A percentile compares a stretch with the other conserved stretches of the same genome.
These are phyloP conservation scores for Sitta carolinensis DNA, from an alignment of 2,797 vertebrate genomes.

Conservation along the genomic window DNA sequence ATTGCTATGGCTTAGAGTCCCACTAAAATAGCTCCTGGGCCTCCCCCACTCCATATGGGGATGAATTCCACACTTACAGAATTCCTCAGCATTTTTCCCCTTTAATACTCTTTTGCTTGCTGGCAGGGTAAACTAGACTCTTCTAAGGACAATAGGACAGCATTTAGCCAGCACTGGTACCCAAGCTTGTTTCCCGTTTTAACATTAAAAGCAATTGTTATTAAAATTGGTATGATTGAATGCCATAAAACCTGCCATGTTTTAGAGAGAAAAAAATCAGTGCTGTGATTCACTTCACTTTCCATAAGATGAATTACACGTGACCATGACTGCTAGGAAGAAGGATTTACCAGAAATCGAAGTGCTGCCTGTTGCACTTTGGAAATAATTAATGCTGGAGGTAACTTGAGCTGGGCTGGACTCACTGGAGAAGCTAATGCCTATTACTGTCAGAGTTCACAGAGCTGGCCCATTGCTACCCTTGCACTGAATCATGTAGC, in stretches of 20 bases:
- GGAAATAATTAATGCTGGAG: not conserved
- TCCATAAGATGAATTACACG: not conserved
- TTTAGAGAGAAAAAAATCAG: not conserved
- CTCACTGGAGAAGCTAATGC: not conserved
- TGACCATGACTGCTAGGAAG: not conserved
- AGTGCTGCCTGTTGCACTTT: not conserved
- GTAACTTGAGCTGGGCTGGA: not conserved
- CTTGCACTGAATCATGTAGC: not conserved
- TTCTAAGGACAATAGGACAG: not conserved
- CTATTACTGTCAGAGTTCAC: not conserved
- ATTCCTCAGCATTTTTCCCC: constrained; percentile 6
- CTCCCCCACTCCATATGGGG: not conserved
- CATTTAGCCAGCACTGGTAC: not conserved
- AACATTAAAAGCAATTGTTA: not conserved
- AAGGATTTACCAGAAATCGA: constrained; percentile 11
- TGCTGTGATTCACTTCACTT: not conserved
- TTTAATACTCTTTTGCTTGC: not conserved
- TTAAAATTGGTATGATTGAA: not conserved
- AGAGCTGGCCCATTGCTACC: not conserved
- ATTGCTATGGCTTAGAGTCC: constrained; percentile 42
- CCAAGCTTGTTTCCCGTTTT: not conserved
- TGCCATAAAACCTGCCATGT: not conserved
- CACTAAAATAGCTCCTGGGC: constrained; percentile 37
- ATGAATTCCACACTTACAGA: constrained; percentile 6
- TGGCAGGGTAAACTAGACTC: not conserved